Conservation (phyloP, 2,113 vertebrate species). For the Amphilophus citrinellus region DNA sequence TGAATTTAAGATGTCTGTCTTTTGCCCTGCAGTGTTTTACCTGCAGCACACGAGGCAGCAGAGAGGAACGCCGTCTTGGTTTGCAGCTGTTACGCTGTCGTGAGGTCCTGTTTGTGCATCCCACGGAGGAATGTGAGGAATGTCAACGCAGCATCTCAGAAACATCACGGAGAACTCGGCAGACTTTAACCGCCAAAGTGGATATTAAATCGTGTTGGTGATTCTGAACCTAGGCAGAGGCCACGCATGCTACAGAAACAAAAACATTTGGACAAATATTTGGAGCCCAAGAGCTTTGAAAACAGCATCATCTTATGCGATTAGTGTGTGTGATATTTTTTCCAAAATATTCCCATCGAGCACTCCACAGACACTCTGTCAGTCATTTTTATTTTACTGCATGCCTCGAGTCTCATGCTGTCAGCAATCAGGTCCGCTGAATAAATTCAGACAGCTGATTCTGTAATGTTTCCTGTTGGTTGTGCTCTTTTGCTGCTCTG, state of each 20-base stretch:
- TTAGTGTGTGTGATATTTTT: slow-evolving; percentile 50
- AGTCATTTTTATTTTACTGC: not conserved
- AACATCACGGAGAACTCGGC: slow-evolving; percentile 43
- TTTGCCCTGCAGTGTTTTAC: not conserved
- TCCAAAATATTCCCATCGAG: not conserved
- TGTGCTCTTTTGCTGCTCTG: not conserved
- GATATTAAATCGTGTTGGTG: slow-evolving; percentile 45
- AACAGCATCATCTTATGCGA: slow-evolving; percentile 15
- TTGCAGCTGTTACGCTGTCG: slow-evolving; percentile 49
- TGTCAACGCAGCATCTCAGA: slow-evolving; percentile 56
- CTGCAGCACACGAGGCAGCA: slow-evolving; percentile 39
- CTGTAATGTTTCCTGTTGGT: not conserved
- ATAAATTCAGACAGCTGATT: no score
- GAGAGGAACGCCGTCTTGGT: slow-evolving; percentile 72
- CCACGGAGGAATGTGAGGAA: slow-evolving; percentile 72
- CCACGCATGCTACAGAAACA: not conserved
- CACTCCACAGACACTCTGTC: not conserved
- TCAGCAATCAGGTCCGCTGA: not conserved
- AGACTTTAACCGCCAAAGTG: slow-evolving; percentile 50
- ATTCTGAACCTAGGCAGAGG: not conserved
- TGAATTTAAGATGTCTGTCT: not conserved
- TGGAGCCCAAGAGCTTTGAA: slow-evolving; percentile 26
- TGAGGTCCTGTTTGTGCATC: slow-evolving; percentile 61
- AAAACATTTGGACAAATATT: not conserved
- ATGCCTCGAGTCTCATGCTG: not conserved